Evolutionary conservation across 2,888 invertebrate genomes (phyloP).

Genomic region (Anarsia innoxiella): DNA sequence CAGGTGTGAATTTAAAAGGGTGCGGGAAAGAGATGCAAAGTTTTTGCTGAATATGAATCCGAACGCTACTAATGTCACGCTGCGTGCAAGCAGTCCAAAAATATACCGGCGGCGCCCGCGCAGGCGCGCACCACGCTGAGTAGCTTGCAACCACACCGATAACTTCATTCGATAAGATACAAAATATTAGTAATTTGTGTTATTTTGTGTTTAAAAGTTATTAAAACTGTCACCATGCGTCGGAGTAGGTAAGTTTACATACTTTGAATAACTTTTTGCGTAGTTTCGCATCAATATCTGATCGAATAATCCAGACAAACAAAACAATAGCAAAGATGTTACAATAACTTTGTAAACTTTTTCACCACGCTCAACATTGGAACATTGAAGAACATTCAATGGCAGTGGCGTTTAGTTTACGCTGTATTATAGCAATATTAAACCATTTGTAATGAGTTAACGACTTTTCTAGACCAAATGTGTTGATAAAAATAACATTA

Average conservation of each 20-base stretch:
- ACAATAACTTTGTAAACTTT: constrained; percentile 52
- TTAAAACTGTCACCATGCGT: constrained; percentile 49
- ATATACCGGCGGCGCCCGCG: constrained; percentile 65
- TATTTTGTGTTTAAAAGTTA: constrained; percentile 30
- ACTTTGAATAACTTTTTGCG: constrained; percentile 33
- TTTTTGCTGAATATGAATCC: constrained; percentile 27
- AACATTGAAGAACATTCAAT: constrained; percentile 31
- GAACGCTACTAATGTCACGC: constrained; percentile 51
- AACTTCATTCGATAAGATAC: constrained; percentile 63
- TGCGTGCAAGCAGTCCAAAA: constrained; percentile 66
- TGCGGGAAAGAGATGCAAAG: constrained; percentile 12
- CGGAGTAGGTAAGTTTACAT: constrained; percentile 58
- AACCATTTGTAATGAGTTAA: constrained; percentile 29
- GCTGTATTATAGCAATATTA: constrained; percentile 17
- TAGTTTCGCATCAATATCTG: constrained; percentile 34
- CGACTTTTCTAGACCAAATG: constrained; percentile 32
- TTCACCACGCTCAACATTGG: constrained; percentile 36
- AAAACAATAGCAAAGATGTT: constrained; percentile 38
- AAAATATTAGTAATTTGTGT: constrained; percentile 43
- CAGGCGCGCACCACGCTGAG: constrained; percentile 50
- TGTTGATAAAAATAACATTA: constrained; percentile 20
- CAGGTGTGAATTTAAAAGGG: too few species aligned
- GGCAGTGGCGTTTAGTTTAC: constrained; percentile 20
- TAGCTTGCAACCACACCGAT: constrained; percentile 44
- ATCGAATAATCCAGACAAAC: constrained; percentile 32